Percentiles rank a stretch among this genome's conserved stretches.
Evolutionary conservation across 2,797 vertebrate species (phyloP).

Genomic region (Microctenopoma steveboyesi): DNA sequence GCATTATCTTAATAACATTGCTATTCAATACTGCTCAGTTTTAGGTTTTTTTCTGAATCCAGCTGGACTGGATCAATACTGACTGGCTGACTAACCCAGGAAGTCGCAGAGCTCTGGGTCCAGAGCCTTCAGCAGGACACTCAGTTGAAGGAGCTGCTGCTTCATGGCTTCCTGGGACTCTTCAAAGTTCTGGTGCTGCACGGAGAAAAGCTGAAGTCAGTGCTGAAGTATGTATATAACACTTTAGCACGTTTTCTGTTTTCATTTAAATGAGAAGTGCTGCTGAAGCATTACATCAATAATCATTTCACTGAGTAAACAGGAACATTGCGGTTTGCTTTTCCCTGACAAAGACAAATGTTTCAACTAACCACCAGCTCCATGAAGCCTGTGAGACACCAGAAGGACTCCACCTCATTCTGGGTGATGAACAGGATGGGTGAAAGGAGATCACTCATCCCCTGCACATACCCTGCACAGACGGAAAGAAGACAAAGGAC

Average conservation of each 20-base stretch:
- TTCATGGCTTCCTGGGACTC: constrained; percentile 97
- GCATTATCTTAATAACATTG: not conserved
- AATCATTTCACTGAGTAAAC: not conserved
- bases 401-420: constrained; percentile 94
- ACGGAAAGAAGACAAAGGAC: not conserved
- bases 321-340: not conserved
- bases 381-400: constrained; percentile 95
- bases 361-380: constrained; percentile 86
- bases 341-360: not conserved
- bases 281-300: not conserved
- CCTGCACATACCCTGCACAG: constrained; percentile 90
- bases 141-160: constrained; percentile 90
- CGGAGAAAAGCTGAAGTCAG: not conserved
- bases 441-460: constrained; percentile 93
- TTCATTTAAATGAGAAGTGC: not conserved
- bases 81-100: constrained; percentile 81
- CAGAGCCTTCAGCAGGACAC: constrained; percentile 86
- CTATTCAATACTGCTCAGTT: not conserved
- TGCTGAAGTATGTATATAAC: too few species aligned
- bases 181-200: constrained; percentile 92
- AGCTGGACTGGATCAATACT: not conserved
- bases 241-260: not conserved
- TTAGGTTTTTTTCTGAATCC: not conserved
- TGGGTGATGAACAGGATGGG: constrained; percentile 90
- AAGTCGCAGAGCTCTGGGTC: constrained; percentile 92